Base-by-base conservation (phyloP, 92 coral and sea anemone genomes). In the Zoanthus sansibaricus region DNA sequence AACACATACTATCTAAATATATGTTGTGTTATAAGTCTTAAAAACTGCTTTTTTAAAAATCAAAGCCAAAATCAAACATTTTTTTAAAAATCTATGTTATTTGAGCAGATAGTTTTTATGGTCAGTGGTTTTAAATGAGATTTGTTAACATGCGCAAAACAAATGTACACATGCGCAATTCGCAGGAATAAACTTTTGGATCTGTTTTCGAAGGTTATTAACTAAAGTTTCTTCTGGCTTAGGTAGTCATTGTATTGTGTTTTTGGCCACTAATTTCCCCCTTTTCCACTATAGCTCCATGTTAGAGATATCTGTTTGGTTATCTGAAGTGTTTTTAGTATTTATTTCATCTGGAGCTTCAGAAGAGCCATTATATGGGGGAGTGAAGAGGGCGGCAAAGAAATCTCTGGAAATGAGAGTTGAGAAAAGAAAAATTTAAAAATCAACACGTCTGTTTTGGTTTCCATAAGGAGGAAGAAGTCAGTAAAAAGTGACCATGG, bases 151-250 rank as follows among this genome's bases (percentile, higher is more conserved):
- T 90, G 94, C 87, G 96, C 86, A 82, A 8, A 78, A 42, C 17
- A 8, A 61, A 16, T 76, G 45, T 48, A 93, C 95, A 95, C 98
- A 91, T 97, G 99, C 99, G 98, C 88, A 30, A 10, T 47, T 49
- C 42, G 59, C 68, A 37, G 79, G 58, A 84, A 87, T 87, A 71
- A 90, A 87, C 91, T 94, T 86, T 62, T 89, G 90, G 71, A 74
- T 91, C 88, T 88, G 90, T 94, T 94, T 92, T 93, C 90, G 85
- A 90, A 89, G 94, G 90, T 82, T 89, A 86, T 83, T 33, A 47
- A 78, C 54, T 76, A 64, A 73, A 49, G 75, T 88, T 58, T 47
- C 87, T 78, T 78, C 75, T 49, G 76, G 45, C 47, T 55, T 77
- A 84, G 75, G 77, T 78, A 14, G 31, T 18, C 32, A 37, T 89